Percentiles rank a stretch among this genome's conserved stretches.
phyloP scores from a whole-genome alignment of 1,140 invertebrate genomes.

The Zaprionus africanus region DNA sequence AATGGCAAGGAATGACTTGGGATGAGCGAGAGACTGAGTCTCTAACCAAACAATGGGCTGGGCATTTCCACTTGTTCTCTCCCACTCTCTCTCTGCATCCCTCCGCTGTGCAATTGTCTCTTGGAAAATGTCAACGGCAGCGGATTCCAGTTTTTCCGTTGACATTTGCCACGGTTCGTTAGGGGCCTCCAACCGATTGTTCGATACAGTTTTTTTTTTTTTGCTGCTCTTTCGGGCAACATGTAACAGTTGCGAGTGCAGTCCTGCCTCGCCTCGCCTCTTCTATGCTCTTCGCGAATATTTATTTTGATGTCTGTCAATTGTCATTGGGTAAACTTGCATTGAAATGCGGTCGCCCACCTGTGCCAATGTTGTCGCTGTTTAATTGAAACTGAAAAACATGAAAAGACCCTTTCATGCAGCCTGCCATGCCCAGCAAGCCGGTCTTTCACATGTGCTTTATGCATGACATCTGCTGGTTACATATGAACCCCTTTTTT shows the following conservation, averaged over 20 bases:
- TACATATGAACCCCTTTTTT: not conserved
- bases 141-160: constrained; percentile 29
- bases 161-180: constrained; percentile 46
- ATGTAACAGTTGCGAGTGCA: constrained; percentile 28
- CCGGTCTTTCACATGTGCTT: not conserved
- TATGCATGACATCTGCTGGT: not conserved
- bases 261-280: not conserved
- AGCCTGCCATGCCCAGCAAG: not conserved
- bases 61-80: constrained; percentile 66
- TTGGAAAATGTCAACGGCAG: constrained; percentile 42
- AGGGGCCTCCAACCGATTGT: constrained; percentile 44
- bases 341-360: constrained; percentile 65
- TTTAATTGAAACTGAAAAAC: constrained; percentile 65
- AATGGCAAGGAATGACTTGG: not conserved
- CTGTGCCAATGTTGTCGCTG: constrained; percentile 65
- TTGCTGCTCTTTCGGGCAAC: constrained; percentile 28
- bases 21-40: not conserved
- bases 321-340: constrained; percentile 45
- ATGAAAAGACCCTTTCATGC: not conserved
- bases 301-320: constrained; percentile 65
- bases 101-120: constrained; percentile 58
- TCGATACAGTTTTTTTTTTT: constrained; percentile 18
- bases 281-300: constrained; percentile 40
- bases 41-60: constrained; percentile 58
- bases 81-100: not conserved